These are phyloP conservation scores for Myoxocephalus aenaeus DNA, from an alignment of 2,797 vertebrate genomes.

Conservation along the genomic window DNA sequence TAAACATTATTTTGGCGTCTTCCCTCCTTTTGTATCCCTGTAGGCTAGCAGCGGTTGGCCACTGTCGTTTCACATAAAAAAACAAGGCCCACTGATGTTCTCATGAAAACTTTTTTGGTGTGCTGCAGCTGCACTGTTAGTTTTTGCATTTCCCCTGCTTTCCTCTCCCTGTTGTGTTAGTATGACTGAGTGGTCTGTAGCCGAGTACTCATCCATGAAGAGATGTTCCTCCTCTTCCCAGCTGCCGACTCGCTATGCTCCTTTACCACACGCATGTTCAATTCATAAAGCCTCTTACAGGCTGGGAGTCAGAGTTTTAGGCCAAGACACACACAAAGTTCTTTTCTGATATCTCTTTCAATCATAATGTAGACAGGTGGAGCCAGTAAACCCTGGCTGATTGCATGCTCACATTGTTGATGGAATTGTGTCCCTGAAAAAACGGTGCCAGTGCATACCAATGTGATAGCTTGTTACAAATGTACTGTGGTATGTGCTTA, in stretches of 20 bases:
- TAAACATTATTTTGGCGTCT: constrained; percentile 25
- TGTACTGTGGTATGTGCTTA: constrained; percentile 48
- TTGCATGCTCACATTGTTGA: constrained; percentile 46
- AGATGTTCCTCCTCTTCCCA: constrained; percentile 73
- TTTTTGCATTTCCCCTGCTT: constrained; percentile 17
- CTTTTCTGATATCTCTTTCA: constrained; percentile 68
- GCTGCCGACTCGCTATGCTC: constrained; percentile 63
- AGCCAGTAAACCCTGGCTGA: constrained; percentile 55
- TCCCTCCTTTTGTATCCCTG: constrained; percentile 27
- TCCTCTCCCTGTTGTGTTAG: constrained; percentile 47
- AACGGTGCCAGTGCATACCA: constrained; percentile 39
- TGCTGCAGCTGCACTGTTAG: constrained; percentile 57
- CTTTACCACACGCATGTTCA: constrained; percentile 67
- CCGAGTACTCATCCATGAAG: constrained; percentile 72
- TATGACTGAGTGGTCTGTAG: constrained; percentile 73
- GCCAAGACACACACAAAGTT: constrained; percentile 35
- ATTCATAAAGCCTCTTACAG: constrained; percentile 66
- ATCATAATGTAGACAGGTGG: constrained; percentile 57
- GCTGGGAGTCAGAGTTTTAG: constrained; percentile 54
- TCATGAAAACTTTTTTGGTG: constrained; percentile 19
- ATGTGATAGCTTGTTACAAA: constrained; percentile 59
- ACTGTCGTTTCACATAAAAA: constrained; percentile 49
- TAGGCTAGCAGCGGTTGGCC: constrained; percentile 12
- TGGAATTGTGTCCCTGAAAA: constrained; percentile 47
- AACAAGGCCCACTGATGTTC: constrained; percentile 44